These are phyloP conservation scores for Micromys minutus DNA, from an alignment of 2,113 vertebrate genomes.

Conservation along the genomic window DNA sequence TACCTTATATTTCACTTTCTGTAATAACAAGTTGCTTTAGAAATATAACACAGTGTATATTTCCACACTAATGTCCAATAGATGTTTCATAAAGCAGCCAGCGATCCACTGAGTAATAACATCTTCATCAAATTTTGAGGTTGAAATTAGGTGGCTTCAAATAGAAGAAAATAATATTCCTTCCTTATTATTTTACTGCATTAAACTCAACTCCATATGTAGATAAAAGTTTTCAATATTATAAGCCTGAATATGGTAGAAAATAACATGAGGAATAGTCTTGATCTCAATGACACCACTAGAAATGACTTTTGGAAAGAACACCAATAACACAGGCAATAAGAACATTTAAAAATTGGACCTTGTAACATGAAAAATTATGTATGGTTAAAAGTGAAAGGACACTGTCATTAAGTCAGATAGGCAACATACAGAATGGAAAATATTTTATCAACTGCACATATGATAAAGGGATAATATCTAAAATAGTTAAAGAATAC, in stretches of 20 bases:
- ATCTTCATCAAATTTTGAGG: background rate
- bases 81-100: background rate
- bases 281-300: background rate
- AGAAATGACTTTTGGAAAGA: background rate
- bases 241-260: background rate
- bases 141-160: background rate
- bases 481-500: background rate
- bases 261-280: background rate
- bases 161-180: background rate
- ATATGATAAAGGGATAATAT: too few relatives aligned
- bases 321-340: background rate
- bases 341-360: background rate
- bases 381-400: too few relatives aligned
- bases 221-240: background rate
- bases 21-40: background rate
- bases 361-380: background rate
- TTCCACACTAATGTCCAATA: background rate
- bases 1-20: background rate
- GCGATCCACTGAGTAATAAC: background rate
- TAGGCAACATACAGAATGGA: too few relatives aligned
- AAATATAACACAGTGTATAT: background rate
- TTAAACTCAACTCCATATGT: background rate
- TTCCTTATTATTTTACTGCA: background rate
- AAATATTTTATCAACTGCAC: too few relatives aligned
- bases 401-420: too few relatives aligned